Evolutionary conservation across 30 jellyfish, hydroid and myxozoan genomes (phyloP), one percentile per base, ranked within the genome.

Genomic region (Morbakka virulenta): DNA sequence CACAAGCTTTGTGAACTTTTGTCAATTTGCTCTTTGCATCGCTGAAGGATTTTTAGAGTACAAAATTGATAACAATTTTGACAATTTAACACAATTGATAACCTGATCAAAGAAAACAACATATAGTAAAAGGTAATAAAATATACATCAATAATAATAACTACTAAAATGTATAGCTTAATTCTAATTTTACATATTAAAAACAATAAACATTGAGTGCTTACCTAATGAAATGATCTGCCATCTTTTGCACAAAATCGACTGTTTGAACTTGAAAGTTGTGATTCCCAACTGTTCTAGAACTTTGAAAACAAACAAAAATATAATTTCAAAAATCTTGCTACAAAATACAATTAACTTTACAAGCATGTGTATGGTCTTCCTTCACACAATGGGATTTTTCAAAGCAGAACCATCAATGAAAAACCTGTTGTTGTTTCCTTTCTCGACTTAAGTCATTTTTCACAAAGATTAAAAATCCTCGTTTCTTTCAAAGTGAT

Each of bases 191-290:
- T 48, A 0, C n/a, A 41, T 21, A 48, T 4, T 36, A 1, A 29
- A 73, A 11, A 50, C 17, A 47, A 28, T 3, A 3, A 13, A 49
- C 62, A 1, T 49, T 30, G 4, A 35, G n/a, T n/a, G 25, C 79
- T 26, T 81, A 74, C 95, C 95, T 83, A 72, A 83, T 74, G 50
- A 83, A 83, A 64, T 67, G 75, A 13, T 69, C 85, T 11, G 88
- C 13, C 11, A 83, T 66, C 34, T 72, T 72, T 11, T 74, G 80
- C 0, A 83, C 95, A 67, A 83, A 83, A 48, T 83, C 64, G 64
- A 83, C 95, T 20, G 95, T 83, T 52, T 83, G 95, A 47, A 68
- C 65, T 48, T 65, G 95, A 64, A 83, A 83, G 28, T 83, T 74
- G 53, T 9, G 35, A 50, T 66, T 62, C 66, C 95, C 74, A 77